Base-by-base conservation (phyloP, 2,113 vertebrate species). In the Columbina picui region DNA sequence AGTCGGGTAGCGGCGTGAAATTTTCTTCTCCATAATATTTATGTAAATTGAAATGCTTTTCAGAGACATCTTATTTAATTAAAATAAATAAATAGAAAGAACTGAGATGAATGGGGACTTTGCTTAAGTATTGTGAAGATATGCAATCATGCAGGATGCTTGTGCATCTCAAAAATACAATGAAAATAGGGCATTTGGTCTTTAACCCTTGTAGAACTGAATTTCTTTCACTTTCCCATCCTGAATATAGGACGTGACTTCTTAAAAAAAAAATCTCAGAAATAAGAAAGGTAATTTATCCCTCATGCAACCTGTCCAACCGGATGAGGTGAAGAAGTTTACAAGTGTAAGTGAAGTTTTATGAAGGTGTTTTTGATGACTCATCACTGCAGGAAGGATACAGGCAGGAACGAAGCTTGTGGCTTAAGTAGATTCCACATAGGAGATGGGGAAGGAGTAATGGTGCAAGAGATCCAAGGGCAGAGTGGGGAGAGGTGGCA, bases 301-400 rank as follows among this genome's bases (percentile, higher is more conserved):
- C 27, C 76, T 19, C 1, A 2, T 52, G 16, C 30, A 65, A 6
- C 16, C 27, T 63, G 30, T 34, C 57, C 70, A 79, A 8, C 26
- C 47, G 27, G 41, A 52, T 63, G 47, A 91, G 43, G 16, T 36
- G 52, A 59, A 94, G 49, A 17, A 81, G n/a, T 39, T 91, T 64
- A 57, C 1, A 18, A 70, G 25, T 32, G 25, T 36, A 63, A 77
- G 29, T 17, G 14, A 65, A 69, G 43, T 74, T 70, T 91, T 68
- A 67, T 85, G 63, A 70, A 82, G 59, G 61, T 87, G 47, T 73
- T 95, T 91, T 70, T 95, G 84, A 73, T 97, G 93, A 92, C 60
- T 95, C 67, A 39, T 71, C 26, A 12, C 57, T 84, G 64, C 60
- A 84, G 55, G 69, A 84, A 77, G 59, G 38, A 27, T 39, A 36